Base-by-base conservation (phyloP, 2,888 invertebrate genomes). In the Trachelus tabidus region DNA sequence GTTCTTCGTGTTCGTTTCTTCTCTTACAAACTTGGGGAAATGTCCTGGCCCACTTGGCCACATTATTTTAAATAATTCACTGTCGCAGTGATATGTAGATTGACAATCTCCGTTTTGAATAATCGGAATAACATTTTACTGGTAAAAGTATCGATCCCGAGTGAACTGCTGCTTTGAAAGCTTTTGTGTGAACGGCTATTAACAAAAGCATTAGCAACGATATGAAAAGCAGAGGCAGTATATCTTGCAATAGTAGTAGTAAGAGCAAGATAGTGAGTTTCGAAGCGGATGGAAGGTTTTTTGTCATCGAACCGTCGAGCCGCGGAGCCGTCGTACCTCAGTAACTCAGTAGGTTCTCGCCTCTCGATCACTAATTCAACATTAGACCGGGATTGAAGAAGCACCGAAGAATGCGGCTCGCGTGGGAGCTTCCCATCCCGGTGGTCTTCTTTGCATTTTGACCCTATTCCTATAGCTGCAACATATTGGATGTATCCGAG, bases 381-480 rank as follows among this genome's bases (percentile, higher is more conserved):
- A 77, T 73, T 35, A 68, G 73, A 75, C 71, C 74, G 73, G 35
- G 75, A 75, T 56, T 33, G 73, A 73, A 78, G 69, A 75, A 74
- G 56, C 73, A 34, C 69, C 68, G 77, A 81, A 77, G 73, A 81
- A 81, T 68, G 76, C 69, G 34, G 69, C 11, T 37, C 77, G 81
- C 81, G 79, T 80, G 80, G 82, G 81, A 82, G 76, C 79, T 77
- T 37, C 78, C 79, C 77, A 73, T 83, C 80, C 81, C 78, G 83
- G 83, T 83, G 83, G 83, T 83, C 83, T 79, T 75, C 69, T 69
- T 75, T 40, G 69, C 69, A 73, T 69, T 73, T 73, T 71, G 76
- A 34, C 35, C 34, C 75, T 76, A 33, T 73, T 69, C 34, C 33
- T 56, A 56, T 56, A 23, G 23, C 23, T 9, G 23, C 56, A 56